Base-by-base conservation (phyloP, 2,113 vertebrate species). In the Pangasianodon gigas region DNA sequence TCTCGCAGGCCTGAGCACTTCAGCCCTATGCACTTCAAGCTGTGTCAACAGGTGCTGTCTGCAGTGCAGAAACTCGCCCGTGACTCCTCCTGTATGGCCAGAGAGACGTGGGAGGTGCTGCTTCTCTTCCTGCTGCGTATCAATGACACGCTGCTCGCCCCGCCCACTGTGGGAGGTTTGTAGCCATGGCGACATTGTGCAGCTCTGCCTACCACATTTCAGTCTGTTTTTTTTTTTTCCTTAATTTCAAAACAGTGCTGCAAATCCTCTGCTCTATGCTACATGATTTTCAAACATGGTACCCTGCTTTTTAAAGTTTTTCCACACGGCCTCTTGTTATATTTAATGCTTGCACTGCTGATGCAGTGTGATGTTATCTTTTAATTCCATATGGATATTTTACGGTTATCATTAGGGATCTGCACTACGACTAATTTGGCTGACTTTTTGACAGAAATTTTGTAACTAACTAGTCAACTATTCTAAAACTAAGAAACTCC, bases 71-170 rank as follows among this genome's bases (percentile, higher is more conserved):
- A 97, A 92, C 92, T 99, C 94, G 97, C 98, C 24, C 96, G 95
- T 0, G 97, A 98, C 56, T 97, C 97, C 0, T 95, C 94, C 87
- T 94, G 90, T 91, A 98, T 99, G 97, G 97, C 95, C 88, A 96
- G 97, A 94, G 97, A 99, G 94, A 99, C 98, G 67, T 98, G 98
- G 98, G 97, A 98, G 92, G 97, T 97, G 89, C 96, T 99, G 91
- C 94, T 99, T 1, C 95, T 98, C 75, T 99, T 99, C 95, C 95
- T 99, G 91, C 96, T 99, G 65, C 97, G 97, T 93, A 97, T 99
- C 94, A 98, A 98, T 92, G 97, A 98, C 91, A 96, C 95, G 46
- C 96, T 98, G 77, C 94, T 98, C 89, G 97, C 97, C 46, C 96
- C 97, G 58, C 97, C 98, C 92, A 98, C 97, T 88, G 95, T 97